Conservation (phyloP, 2,113 vertebrate species). For the Microtus montanus region DNA sequence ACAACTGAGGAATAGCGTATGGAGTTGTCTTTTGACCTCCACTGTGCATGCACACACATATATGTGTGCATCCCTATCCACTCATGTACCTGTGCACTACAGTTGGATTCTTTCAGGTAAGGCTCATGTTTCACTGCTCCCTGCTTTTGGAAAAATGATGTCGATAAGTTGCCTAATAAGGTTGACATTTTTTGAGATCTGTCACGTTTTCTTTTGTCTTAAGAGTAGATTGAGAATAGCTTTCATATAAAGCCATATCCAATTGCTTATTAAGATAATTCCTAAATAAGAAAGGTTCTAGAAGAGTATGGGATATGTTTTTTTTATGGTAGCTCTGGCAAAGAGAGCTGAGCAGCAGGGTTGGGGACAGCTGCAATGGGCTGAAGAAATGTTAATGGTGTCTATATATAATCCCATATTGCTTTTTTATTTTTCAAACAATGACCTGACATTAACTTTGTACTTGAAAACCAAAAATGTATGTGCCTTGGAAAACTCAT, state of each 20-base stretch:
- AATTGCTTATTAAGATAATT: conserved; percentile 1
- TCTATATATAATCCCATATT: background rate
- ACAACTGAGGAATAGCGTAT: background rate
- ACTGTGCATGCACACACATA: background rate
- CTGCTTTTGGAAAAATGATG: conserved; percentile 39
- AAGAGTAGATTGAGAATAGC: background rate
- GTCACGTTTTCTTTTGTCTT: background rate
- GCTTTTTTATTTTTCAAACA: conserved; percentile 45
- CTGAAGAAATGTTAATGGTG: conserved; percentile 1
- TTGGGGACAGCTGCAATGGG: background rate
- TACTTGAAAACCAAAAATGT: background rate
- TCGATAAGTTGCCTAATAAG: background rate
- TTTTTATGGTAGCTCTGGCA: background rate
- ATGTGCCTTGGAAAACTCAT: background rate
- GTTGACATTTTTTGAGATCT: background rate
- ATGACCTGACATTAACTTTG: conserved; percentile 16
- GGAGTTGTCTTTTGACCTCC: background rate
- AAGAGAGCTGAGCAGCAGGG: background rate
- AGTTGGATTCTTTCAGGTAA: background rate
- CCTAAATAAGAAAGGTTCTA: background rate
- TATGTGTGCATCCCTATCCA: background rate
- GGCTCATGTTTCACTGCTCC: background rate
- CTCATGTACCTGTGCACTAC: background rate
- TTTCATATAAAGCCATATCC: conserved; percentile 2
- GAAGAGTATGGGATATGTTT: background rate